Evolutionary conservation across 2,797 vertebrate genomes (phyloP).

Genomic region (Adelosebastes latens): DNA sequence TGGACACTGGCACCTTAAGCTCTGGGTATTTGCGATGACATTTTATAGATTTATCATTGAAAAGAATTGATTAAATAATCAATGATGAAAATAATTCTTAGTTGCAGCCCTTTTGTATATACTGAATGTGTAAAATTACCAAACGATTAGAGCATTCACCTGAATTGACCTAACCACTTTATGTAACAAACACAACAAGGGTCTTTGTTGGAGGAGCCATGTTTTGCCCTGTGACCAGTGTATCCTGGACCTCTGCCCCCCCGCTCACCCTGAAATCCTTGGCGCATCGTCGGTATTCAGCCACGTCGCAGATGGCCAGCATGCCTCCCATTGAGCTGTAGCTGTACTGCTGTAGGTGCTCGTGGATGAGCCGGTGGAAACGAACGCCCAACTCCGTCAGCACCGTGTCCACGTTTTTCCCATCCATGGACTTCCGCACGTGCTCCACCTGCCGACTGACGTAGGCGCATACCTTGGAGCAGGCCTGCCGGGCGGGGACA

Average conservation of each 20-base stretch:
- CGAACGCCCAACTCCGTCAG: conserved; percentile 95
- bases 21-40: neutral
- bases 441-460: conserved; percentile 97
- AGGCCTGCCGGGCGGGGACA: conserved; percentile 85
- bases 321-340: conserved; percentile 99
- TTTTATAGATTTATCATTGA: neutral
- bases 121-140: neutral
- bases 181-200: neutral
- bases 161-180: conserved; percentile 1
- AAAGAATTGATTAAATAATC: neutral
- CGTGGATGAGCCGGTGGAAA: conserved; percentile 96
- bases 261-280: conserved; percentile 95
- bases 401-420: conserved; percentile 98
- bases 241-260: conserved; percentile 46
- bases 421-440: conserved; percentile 97
- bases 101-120: neutral
- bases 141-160: neutral
- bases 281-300: conserved; percentile 96
- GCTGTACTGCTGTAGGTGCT: conserved; percentile 97
- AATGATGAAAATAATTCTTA: conserved; percentile 5
- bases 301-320: conserved; percentile 98
- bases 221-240: conserved; percentile 49
- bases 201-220: conserved; percentile 4
- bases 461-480: conserved; percentile 95
- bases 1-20: neutral